Evolutionary conservation across 2,113 vertebrate species (phyloP), one percentile per base, ranked within the genome.

Genomic region (Gadus chalcogrammus): DNA sequence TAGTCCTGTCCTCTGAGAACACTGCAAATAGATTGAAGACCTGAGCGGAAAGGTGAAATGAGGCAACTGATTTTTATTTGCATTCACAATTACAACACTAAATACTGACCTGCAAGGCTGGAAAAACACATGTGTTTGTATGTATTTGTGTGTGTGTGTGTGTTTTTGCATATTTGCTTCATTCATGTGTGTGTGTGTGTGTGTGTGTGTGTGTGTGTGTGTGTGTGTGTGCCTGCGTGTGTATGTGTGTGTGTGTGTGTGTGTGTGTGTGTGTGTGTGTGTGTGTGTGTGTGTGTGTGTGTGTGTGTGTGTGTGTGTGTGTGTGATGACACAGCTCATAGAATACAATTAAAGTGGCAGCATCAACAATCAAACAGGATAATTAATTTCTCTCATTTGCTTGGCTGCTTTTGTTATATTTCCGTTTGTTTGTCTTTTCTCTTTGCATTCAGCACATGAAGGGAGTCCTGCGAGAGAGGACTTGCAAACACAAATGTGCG

Each of bases 391-490:
- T 82, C 69, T 73, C 73, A 79, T 78, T 76, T 27, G 62, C 74
- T 75, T 55, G 64, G 78, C 81, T 67, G 83, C 75, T 69, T 87
- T 82, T 82, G 81, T 85, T 88, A 81, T 74, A 84, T 85, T 85
- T 87, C 77, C 78, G 80, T 82, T 79, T 85, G 79, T 87, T 85
- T 84, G 74, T 69, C 70, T 76, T 78, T 75, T 71, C 67, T 71
- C 61, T 65, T 68, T 68, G 72, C 78, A 61, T 68, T 77, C 72
- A 73, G 64, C 24, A 76, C 72, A 80, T 75, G 77, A 75, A 84
- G 72, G 67, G 73, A 79, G 79, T 78, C 79, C 75, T 73, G 20
- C 18, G 70, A 78, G 75, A 80, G 31, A 79, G 58, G 65, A 69
- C 63, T 78, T 70, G 73, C 62, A 5, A 15, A 62, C 20, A 27